Base-by-base conservation (phyloP, 92 coral and sea anemone genomes). In the Porites cylindrica region DNA sequence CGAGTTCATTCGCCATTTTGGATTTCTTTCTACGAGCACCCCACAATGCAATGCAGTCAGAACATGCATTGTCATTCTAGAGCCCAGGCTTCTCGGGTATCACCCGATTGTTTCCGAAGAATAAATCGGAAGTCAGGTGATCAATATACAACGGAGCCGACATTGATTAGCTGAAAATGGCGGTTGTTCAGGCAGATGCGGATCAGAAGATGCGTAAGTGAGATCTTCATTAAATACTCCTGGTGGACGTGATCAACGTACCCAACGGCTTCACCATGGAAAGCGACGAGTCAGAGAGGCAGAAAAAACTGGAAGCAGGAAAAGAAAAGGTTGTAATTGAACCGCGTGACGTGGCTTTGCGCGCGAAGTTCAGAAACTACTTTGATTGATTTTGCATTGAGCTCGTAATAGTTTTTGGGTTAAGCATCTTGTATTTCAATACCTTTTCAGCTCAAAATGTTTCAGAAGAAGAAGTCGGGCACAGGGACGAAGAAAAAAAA, bases 1-100 rank as follows among this genome's bases (percentile, higher is more conserved):
- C 96, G 1, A 97, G 90, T 82, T 95, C 97, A 69, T 74, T 90
- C 98, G 98, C 99, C 99, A 97, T 95, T 87, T 97, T 95, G 93
- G 80, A 77, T 76, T 66, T 64, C 54, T 47, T 11, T n/a, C 16
- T 23, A 9, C 20, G 16, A 20, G 16, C 19, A 29, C 13, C 79
- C 87, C 80, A 83, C 16, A 83, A 10, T 83, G 79, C 87, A 72
- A 19, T 72, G 70, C 61, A 51, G 8, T 51, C 78, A 29, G 43
- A 19, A 64, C 16, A 14, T 72, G 87, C 87, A 2, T 8, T 11
- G 80, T 83, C 87, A 83, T 73, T 70, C 62, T 83, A 16, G 66
- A 29, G 16, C 79, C 62, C 87, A 72, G 63, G 23, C n/a, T 19
- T 7, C n/a, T 10, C 24, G 62, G 32, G 71, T 62, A 60, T 5